phyloP scores from a whole-genome alignment of 1,140 invertebrate genomes.

The Drosophila rhopaloa region DNA sequence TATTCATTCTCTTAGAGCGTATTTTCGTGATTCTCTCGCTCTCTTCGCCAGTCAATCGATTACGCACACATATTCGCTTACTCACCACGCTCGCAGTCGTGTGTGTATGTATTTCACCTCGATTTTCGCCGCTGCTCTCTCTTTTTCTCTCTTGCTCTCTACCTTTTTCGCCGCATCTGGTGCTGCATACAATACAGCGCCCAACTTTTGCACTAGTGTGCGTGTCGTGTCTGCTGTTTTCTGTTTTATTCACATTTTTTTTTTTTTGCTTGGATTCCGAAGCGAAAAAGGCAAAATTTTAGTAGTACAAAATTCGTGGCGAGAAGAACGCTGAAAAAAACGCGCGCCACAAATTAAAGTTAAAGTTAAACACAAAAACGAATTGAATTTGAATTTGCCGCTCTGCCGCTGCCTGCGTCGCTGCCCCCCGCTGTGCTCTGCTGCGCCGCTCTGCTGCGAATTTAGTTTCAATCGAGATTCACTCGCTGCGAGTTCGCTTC shows the following conservation, averaged over 20 bases:
- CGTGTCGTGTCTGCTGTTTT: constrained; percentile 40
- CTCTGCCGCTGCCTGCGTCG: constrained; percentile 13
- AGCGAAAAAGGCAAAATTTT: constrained; percentile 50
- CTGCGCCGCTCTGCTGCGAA: constrained; percentile 14
- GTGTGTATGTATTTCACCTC: constrained; percentile 55
- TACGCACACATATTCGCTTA: constrained; percentile 11
- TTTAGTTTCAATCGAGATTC: constrained; percentile 42
- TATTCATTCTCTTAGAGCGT: neutral
- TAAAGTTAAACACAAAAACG: constrained; percentile 5
- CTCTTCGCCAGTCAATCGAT: constrained; percentile 24
- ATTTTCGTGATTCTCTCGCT: neutral
- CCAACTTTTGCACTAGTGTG: constrained; percentile 6
- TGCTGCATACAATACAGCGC: constrained; percentile 26
- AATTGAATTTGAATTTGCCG: constrained; percentile 27
- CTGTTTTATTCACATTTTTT: constrained; percentile 46
- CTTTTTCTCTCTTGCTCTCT: neutral
- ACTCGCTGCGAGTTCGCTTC: constrained; percentile 34
- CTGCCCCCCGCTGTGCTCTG: constrained; percentile 27
- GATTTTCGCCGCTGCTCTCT: constrained; percentile 13
- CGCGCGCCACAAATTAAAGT: constrained; percentile 38
- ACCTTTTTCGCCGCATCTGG: constrained; percentile 30
- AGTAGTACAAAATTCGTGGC: constrained; percentile 74
- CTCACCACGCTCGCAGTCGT: neutral
- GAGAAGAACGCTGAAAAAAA: constrained; percentile 48
- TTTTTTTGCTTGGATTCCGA: constrained; percentile 62